phyloP scores from a whole-genome alignment of 2,797 vertebrate genomes.

The Decapterus maruadsi region DNA sequence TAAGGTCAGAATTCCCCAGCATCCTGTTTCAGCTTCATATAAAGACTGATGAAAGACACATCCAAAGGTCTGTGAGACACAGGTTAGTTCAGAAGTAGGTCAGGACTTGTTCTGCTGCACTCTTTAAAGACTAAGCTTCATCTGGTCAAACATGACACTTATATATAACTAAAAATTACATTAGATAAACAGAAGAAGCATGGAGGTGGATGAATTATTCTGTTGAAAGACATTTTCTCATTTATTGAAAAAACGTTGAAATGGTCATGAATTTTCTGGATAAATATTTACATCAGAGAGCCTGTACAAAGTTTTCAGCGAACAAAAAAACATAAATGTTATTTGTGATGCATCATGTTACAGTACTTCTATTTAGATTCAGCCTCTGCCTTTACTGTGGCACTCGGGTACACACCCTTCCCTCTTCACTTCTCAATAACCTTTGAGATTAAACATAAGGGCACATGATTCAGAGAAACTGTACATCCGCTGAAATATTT shows the following conservation, averaged over 20 bases:
- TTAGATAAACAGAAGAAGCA: neutral
- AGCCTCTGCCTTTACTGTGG: constrained; percentile 8
- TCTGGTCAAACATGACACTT: neutral
- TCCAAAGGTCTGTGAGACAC: neutral
- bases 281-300: neutral
- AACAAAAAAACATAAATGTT: neutral
- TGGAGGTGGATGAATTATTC: neutral
- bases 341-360: neutral
- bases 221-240: neutral
- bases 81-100: neutral
- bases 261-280: neutral
- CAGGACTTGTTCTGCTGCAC: neutral
- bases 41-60: neutral
- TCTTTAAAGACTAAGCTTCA: neutral
- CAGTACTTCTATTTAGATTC: neutral
- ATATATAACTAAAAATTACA: neutral
- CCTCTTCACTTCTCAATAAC: neutral
- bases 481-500: constrained; percentile 52
- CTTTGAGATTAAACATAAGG: constrained; percentile 37
- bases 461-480: constrained; percentile 15
- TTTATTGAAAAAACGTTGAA: neutral
- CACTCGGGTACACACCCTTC: neutral
- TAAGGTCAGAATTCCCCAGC: neutral
- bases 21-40: neutral
- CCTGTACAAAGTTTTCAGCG: neutral